Percentiles rank a stretch among this genome's conserved stretches.
Conservation (phyloP, 2,113 vertebrate genomes). For the Onychorhynchus coronatus region DNA sequence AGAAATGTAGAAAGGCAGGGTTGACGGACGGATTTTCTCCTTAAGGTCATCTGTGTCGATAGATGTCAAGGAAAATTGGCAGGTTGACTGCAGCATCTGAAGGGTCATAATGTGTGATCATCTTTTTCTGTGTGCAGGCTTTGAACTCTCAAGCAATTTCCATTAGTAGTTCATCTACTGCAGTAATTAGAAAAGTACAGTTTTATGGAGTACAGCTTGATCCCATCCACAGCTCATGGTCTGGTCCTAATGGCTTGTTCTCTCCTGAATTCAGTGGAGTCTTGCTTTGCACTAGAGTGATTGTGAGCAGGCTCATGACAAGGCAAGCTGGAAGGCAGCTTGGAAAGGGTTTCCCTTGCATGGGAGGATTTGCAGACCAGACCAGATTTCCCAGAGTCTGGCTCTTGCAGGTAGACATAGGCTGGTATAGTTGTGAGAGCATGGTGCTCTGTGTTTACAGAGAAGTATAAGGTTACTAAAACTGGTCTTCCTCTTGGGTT, state of each 20-base stretch:
- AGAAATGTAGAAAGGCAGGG: neutral
- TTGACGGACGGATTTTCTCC: neutral
- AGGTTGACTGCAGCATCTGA: neutral
- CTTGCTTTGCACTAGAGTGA: neutral
- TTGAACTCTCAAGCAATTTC: neutral
- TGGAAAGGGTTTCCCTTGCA: neutral
- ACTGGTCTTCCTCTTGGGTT: neutral
- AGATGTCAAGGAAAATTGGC: neutral
- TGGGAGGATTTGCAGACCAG: neutral
- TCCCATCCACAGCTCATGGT: neutral
- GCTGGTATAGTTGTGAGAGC: neutral
- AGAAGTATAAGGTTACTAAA: neutral
- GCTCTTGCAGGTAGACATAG: neutral
- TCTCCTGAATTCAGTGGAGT: neutral
- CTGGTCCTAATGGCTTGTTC: neutral
- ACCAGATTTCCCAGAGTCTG: neutral
- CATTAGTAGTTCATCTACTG: neutral
- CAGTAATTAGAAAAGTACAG: neutral
- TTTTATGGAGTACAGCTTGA: neutral
- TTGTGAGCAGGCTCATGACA: neutral
- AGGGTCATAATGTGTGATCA: neutral
- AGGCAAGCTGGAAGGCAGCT: neutral
- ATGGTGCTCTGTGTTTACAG: neutral
- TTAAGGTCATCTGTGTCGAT: neutral
- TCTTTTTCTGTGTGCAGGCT: neutral